Percentiles rank a stretch among this genome's conserved stretches.
These are phyloP conservation scores for Musca domestica DNA, from an alignment of 1,140 invertebrate genomes.

Conservation along the genomic window DNA sequence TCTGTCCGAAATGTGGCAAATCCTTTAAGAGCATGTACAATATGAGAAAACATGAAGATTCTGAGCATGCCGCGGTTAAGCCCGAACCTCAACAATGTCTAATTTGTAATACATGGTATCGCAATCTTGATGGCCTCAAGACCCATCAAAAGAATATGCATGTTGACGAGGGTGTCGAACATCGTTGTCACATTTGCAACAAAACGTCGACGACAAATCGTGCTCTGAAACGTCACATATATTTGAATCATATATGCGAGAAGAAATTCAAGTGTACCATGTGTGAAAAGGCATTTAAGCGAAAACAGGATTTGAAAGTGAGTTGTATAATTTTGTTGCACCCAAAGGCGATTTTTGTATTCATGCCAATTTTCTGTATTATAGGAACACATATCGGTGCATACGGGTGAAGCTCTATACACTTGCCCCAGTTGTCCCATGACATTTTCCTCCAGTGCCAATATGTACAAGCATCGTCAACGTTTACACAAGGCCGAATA, in stretches of 20 bases:
- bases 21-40: slow-evolving; percentile 43
- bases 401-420: slow-evolving; percentile 44
- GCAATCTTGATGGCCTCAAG: slow-evolving; percentile 44
- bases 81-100: slow-evolving; percentile 45
- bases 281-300: slow-evolving; percentile 50
- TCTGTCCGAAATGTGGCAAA: slow-evolving; percentile 50
- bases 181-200: slow-evolving; percentile 47
- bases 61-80: slow-evolving; percentile 45
- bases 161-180: slow-evolving; percentile 35
- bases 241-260: slow-evolving; percentile 49
- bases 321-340: slow-evolving; percentile 10
- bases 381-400: slow-evolving; percentile 43
- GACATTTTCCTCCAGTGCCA: slow-evolving; percentile 48
- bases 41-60: slow-evolving; percentile 46
- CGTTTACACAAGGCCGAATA: slow-evolving; percentile 45
- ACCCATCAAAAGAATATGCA: slow-evolving; percentile 51
- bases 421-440: slow-evolving; percentile 47
- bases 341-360: not conserved
- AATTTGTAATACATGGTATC: slow-evolving; percentile 46
- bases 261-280: slow-evolving; percentile 51
- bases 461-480: slow-evolving; percentile 50
- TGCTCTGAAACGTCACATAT: slow-evolving; percentile 45
- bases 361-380: too few relatives aligned
- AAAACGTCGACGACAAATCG: slow-evolving; percentile 46
- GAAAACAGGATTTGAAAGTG: slow-evolving; percentile 46